These are phyloP conservation scores for Notechis scutatus DNA, from an alignment of 2,113 vertebrate genomes.

Conservation along the genomic window DNA sequence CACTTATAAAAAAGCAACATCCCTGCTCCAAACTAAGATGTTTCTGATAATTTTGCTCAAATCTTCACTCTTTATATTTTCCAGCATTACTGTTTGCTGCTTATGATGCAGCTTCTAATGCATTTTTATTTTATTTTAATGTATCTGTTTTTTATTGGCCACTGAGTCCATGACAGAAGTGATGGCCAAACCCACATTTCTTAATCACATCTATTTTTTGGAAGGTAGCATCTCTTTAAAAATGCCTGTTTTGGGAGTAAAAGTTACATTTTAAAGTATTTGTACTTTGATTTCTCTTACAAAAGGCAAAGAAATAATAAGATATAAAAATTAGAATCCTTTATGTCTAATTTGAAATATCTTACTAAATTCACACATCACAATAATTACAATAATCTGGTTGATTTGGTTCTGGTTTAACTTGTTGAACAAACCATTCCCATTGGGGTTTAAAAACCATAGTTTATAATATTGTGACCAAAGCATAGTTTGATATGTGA, in stretches of 20 bases:
- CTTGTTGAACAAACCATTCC: neutral
- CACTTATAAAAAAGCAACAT: neutral
- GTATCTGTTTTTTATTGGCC: neutral
- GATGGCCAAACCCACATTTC: neutral
- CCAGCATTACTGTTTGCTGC: neutral
- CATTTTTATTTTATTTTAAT: too few relatives aligned
- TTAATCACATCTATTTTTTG: neutral
- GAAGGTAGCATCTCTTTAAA: neutral
- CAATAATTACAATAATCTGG: neutral
- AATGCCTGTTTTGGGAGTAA: neutral
- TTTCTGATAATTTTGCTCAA: neutral
- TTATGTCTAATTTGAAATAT: neutral
- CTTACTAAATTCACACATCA: neutral
- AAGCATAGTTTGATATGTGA: neutral
- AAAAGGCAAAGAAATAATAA: neutral
- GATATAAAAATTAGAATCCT: neutral
- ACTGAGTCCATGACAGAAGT: neutral
- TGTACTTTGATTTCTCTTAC: neutral
- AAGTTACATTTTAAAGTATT: neutral
- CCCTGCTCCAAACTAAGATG: neutral
- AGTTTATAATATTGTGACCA: neutral
- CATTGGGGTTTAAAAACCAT: neutral
- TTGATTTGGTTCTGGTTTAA: neutral
- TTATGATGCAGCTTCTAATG: neutral
- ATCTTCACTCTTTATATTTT: neutral